A percentile compares a stretch with the other conserved stretches of the same genome.
Evolutionary conservation across 2,797 vertebrate genomes (phyloP).

Genomic region (Gymnopithys bicolor): DNA sequence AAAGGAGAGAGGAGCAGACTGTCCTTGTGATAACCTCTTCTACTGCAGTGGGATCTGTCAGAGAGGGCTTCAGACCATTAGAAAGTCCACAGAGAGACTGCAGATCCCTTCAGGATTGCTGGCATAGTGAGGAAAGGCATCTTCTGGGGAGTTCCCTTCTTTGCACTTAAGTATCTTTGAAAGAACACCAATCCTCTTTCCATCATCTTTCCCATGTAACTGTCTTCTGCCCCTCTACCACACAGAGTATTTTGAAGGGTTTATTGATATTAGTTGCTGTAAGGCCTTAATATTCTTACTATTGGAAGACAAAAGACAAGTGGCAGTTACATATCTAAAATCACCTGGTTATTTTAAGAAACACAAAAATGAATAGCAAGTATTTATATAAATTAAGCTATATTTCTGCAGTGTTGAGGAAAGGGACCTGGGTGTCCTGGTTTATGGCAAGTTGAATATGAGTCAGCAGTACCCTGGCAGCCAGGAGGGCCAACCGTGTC

Average conservation of each 20-base stretch:
- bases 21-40: not conserved
- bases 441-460: not conserved
- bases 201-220: accelerated
- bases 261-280: not conserved
- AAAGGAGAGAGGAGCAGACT: not conserved
- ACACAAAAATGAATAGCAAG: not conserved
- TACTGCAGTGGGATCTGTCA: not conserved
- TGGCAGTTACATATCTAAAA: not conserved
- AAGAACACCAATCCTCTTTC: not conserved
- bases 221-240: not conserved
- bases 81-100: not conserved
- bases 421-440: not conserved
- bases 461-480: not conserved
- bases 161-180: not conserved
- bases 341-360: not conserved
- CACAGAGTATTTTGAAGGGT: not conserved
- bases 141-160: not conserved
- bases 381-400: not conserved
- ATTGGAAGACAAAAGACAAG: not conserved
- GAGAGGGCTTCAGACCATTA: not conserved
- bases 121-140: not conserved
- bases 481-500: not conserved
- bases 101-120: not conserved
- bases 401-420: not conserved
- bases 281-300: not conserved